Conservation (phyloP, 2,797 vertebrate species). For the Rhadinocentrus ornatus region DNA sequence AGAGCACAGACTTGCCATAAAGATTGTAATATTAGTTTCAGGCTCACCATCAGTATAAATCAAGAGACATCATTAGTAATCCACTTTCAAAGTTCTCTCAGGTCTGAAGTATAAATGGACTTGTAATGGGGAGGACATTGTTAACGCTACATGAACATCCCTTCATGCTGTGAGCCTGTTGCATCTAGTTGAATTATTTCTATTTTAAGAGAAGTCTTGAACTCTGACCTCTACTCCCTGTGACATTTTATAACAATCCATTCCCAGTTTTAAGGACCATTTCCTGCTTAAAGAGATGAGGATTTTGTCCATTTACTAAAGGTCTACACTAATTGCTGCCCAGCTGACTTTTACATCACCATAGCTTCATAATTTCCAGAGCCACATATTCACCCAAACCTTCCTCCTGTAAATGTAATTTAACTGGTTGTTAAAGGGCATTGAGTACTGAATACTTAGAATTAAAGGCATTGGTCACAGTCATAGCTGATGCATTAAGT, state of each 20-base stretch:
- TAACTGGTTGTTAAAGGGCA: not conserved
- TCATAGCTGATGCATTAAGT: not conserved
- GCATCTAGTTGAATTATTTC: not conserved
- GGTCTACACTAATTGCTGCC: conserved; percentile 14
- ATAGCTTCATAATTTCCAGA: not conserved
- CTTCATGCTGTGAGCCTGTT: not conserved
- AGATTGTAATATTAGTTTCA: too few species aligned
- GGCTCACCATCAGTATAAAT: not conserved
- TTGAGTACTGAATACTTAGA: not conserved
- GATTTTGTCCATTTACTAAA: conserved; percentile 16
- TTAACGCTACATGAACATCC: not conserved
- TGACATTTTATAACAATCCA: not conserved
- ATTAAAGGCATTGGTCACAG: not conserved
- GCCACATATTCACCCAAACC: not conserved
- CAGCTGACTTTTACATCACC: conserved; percentile 1
- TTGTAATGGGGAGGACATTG: not conserved
- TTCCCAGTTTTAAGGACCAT: not conserved
- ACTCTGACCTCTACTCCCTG: not conserved
- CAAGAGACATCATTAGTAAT: not conserved
- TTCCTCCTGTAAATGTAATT: not conserved
- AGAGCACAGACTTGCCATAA: not conserved
- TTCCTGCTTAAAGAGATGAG: not conserved
- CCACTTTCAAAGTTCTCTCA: not conserved
- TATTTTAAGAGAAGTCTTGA: not conserved
- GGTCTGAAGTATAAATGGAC: not conserved